Conservation (phyloP, 2,797 vertebrate genomes). For the Brotula barbata region DNA sequence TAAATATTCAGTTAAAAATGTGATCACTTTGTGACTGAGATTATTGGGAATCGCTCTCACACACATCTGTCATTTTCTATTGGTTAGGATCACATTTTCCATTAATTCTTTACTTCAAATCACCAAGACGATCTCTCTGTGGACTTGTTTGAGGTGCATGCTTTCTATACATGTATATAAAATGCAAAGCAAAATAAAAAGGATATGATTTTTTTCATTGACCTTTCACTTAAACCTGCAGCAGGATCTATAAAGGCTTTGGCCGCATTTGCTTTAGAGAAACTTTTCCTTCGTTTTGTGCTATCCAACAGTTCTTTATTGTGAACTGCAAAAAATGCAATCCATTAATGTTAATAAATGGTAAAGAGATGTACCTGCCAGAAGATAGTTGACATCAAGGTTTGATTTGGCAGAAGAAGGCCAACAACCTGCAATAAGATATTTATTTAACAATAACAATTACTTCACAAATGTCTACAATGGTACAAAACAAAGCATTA, state of each 20-base stretch:
- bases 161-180: not conserved
- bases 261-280: too few relatives aligned
- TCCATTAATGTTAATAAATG: too few relatives aligned
- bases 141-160: too few relatives aligned
- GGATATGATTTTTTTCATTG: too few relatives aligned
- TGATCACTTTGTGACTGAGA: not conserved
- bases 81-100: not conserved
- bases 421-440: constrained; percentile 85
- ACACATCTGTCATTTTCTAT: not conserved
- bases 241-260: too few relatives aligned
- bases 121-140: too few relatives aligned
- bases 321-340: too few relatives aligned
- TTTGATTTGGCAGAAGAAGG: constrained; percentile 93
- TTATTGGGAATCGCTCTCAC: not conserved
- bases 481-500: not conserved
- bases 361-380: constrained; percentile 85
- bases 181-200: too few relatives aligned
- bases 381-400: constrained; percentile 88
- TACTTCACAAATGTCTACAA: not conserved
- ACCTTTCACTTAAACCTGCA: too few relatives aligned
- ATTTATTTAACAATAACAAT: too few relatives aligned
- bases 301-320: too few relatives aligned
- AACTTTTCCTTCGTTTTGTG: too few relatives aligned
- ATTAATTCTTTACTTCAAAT: not conserved
- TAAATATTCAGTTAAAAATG: not conserved